These are phyloP conservation scores for Drosophila affinis DNA, from an alignment of 2,888 invertebrate species.

Conservation along the genomic window DNA sequence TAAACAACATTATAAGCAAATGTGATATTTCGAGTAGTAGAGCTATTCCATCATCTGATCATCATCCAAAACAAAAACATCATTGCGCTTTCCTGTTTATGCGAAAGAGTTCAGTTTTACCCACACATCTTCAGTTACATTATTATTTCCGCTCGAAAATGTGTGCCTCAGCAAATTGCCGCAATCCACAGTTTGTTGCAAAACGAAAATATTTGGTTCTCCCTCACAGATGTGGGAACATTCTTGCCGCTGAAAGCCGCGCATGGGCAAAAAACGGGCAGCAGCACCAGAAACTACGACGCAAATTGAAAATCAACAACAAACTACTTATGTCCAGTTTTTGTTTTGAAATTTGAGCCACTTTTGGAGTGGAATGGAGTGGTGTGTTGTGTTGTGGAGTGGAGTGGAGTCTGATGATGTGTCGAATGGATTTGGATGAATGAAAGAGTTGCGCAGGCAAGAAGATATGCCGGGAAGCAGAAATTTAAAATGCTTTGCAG, in stretches of 20 bases:
- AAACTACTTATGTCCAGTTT: slow-evolving; percentile 61
- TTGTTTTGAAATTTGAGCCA: slow-evolving; percentile 40
- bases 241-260: slow-evolving; percentile 41
- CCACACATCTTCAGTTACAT: slow-evolving; percentile 62
- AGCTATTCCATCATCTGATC: no score
- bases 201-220: slow-evolving; percentile 41
- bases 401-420: slow-evolving; percentile 54
- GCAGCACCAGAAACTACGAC: slow-evolving; percentile 46
- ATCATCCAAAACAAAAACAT: slow-evolving; percentile 1
- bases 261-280: slow-evolving; percentile 44
- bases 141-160: slow-evolving; percentile 51
- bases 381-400: neutral
- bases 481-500: neutral
- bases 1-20: neutral
- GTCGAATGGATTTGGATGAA: slow-evolving; percentile 22
- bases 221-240: slow-evolving; percentile 7
- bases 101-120: slow-evolving; percentile 42
- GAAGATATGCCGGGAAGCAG: no score
- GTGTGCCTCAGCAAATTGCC: slow-evolving; percentile 45
- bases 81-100: neutral
- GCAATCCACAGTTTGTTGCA: slow-evolving; percentile 36
- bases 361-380: slow-evolving; percentile 15
- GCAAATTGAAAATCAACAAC: slow-evolving; percentile 55
- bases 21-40: neutral
- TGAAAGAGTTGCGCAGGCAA: slow-evolving; percentile 10